These are phyloP conservation scores for Trilocha varians DNA, from an alignment of 2,888 invertebrate genomes.

Conservation along the genomic window DNA sequence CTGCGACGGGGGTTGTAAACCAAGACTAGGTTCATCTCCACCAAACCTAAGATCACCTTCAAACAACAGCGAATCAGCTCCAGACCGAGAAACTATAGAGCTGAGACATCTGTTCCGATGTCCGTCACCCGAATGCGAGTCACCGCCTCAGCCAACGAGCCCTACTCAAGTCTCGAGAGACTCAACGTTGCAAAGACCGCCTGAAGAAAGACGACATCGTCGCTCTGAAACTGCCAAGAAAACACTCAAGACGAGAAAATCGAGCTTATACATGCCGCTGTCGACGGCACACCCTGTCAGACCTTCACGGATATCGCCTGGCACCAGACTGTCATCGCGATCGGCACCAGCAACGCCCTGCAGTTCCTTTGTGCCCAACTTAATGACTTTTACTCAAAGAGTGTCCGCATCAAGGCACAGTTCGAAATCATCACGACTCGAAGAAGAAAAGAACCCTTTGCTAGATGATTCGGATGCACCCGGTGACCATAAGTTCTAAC, in stretches of 20 bases:
- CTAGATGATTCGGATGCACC: conserved; percentile 59
- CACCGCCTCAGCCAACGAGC: conserved; percentile 87
- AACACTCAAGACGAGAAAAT: conserved; percentile 64
- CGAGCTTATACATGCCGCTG: conserved; percentile 81
- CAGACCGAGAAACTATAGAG: conserved; percentile 45
- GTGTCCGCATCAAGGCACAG: conserved; percentile 65
- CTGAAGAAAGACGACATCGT: conserved; percentile 69
- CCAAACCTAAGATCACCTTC: conserved; percentile 38
- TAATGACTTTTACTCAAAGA: conserved; percentile 75
- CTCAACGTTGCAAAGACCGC: conserved; percentile 77
- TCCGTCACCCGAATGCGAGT: conserved; percentile 55
- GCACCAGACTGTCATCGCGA: conserved; percentile 77
- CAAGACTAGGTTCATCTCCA: conserved; percentile 50
- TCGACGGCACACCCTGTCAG: conserved; percentile 47
- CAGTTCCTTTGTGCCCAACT: conserved; percentile 77
- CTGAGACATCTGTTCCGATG: conserved; percentile 38
- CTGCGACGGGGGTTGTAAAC: conserved; percentile 53
- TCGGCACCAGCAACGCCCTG: conserved; percentile 88
- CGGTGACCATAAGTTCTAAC: conserved; percentile 56
- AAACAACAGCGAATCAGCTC: conserved; percentile 34
- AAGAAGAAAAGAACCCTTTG: conserved; percentile 77
- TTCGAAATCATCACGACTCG: conserved; percentile 55
- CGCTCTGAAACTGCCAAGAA: conserved; percentile 45
- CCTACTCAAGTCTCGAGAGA: conserved; percentile 84
- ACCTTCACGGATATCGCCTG: conserved; percentile 48